Evolutionary conservation across 2,113 vertebrate genomes (phyloP).

Genomic region (Gorsachius goisagi): DNA sequence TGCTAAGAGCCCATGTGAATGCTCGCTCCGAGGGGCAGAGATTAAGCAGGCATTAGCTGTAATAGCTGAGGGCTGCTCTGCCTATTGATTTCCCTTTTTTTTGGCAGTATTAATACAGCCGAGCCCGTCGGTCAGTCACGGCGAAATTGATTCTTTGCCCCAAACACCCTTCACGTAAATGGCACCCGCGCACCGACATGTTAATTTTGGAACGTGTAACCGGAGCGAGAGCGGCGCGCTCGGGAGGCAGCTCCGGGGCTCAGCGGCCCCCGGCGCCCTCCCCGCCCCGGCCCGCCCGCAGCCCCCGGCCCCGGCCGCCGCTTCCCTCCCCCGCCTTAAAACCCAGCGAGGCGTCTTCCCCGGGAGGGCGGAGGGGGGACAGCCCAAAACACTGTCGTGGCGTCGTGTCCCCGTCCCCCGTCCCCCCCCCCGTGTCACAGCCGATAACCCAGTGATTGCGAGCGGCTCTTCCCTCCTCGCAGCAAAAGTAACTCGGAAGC

Average conservation of each 20-base stretch:
- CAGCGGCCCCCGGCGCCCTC: neutral
- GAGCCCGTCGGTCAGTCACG: conserved; percentile 48
- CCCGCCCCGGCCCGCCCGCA: neutral
- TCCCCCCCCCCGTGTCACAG: neutral
- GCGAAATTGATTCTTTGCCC: conserved; percentile 68
- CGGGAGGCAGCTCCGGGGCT: neutral
- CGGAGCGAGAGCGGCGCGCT: neutral
- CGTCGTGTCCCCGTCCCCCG: too few species aligned
- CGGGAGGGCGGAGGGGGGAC: neutral
- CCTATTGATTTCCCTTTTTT: neutral
- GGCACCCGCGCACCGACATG: conserved; percentile 53
- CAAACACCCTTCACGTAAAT: conserved; percentile 48
- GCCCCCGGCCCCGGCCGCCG: neutral
- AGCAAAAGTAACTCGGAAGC: conserved; percentile 30
- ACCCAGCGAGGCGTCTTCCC: neutral
- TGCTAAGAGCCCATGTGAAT: neutral
- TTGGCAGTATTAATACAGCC: conserved; percentile 37
- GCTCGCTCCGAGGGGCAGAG: neutral
- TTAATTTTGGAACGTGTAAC: conserved; percentile 31
- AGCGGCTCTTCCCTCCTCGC: conserved; percentile 1
- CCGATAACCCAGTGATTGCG: conserved; percentile 4
- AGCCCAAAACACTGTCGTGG: neutral
- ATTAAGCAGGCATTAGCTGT: neutral
- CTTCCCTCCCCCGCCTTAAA: neutral
- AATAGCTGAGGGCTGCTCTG: neutral